phyloP scores from a whole-genome alignment of 2,113 vertebrate genomes.

The Lagopus leucura region DNA sequence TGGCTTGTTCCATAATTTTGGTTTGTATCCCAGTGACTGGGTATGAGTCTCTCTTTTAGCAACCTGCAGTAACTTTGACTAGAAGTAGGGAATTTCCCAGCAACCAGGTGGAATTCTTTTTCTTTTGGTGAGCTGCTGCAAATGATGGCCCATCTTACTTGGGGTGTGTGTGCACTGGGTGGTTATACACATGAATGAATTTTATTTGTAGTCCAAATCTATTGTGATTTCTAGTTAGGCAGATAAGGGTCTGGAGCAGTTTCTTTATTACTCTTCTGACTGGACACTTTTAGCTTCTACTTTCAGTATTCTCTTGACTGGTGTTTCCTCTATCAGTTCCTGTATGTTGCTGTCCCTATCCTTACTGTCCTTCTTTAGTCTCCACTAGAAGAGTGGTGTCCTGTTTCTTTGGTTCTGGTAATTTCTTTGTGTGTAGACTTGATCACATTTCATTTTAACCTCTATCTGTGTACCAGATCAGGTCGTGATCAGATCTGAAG shows the following conservation, averaged over 20 bases:
- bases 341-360: not conserved
- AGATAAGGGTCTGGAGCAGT: not conserved
- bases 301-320: not conserved
- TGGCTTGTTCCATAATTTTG: not conserved
- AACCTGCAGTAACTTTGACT: not conserved
- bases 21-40: not conserved
- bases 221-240: not conserved
- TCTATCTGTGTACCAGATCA: not conserved
- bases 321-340: not conserved
- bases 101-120: not conserved
- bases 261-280: constrained; percentile 10
- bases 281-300: not conserved
- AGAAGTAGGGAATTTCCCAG: not conserved
- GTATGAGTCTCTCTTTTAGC: not conserved
- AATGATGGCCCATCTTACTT: not conserved
- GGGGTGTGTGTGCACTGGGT: not conserved
- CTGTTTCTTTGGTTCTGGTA: not conserved
- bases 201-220: not conserved
- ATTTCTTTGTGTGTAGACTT: not conserved
- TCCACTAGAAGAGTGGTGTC: not conserved
- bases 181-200: not conserved
- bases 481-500: not conserved
- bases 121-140: not conserved
- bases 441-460: not conserved
- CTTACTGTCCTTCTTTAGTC: not conserved